A percentile compares a stretch with the other conserved stretches of the same genome.
phyloP scores from a whole-genome alignment of 1,140 invertebrate genomes.

The Frieseomelitta varia region DNA sequence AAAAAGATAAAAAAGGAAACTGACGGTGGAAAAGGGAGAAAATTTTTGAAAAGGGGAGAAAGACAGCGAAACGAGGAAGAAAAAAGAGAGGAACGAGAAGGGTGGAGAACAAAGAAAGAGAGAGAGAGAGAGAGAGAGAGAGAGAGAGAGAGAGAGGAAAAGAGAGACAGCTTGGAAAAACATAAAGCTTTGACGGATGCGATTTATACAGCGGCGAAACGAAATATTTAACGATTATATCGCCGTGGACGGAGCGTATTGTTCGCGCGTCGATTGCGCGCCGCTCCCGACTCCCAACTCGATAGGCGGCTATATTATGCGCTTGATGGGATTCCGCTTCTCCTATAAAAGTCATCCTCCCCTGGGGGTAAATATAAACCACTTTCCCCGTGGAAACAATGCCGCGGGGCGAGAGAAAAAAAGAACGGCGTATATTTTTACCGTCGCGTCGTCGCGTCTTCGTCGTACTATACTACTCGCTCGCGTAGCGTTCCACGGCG shows the following conservation, averaged over 20 bases:
- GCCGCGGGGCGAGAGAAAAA: constrained; percentile 21
- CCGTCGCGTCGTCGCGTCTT: not conserved
- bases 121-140: not conserved
- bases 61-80: not conserved
- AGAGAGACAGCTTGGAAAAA: not conserved
- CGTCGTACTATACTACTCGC: not conserved
- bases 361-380: constrained; percentile 44
- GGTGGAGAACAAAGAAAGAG: not conserved
- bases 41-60: not conserved
- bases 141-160: not conserved
- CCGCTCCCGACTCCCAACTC: constrained; percentile 14
- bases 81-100: not conserved
- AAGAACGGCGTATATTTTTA: constrained; percentile 27
- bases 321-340: constrained; percentile 49
- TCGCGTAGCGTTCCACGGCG: not conserved
- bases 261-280: constrained; percentile 47
- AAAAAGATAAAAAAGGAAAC: not conserved
- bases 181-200: constrained; percentile 31
- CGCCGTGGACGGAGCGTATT: constrained; percentile 19
- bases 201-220: constrained; percentile 44
- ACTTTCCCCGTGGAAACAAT: constrained; percentile 50
- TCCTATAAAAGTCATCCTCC: constrained; percentile 49
- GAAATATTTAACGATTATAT: constrained; percentile 54
- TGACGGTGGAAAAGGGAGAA: not conserved
- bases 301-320: constrained; percentile 49